Base-by-base conservation (phyloP, 2,888 invertebrate species). In the Tinea semifulvella region DNA sequence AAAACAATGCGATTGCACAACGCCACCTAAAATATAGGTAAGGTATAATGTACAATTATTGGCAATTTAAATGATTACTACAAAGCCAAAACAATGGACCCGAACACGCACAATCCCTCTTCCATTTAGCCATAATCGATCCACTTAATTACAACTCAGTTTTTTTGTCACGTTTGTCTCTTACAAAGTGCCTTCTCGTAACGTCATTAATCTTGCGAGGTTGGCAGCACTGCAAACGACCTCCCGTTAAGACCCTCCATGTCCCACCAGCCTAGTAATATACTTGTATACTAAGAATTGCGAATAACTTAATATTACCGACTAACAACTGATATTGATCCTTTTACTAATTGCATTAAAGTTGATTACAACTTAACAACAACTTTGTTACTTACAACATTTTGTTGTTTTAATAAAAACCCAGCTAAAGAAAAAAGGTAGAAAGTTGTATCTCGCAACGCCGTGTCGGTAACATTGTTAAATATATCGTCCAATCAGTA, bases 401-500 rank as follows among this genome's bases (percentile, higher is more conserved):
- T 75, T 63, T 50, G 59, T 51, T 49, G 51, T 53, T n/a, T 68
- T 69, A 71, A 72, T 69, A 69, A 72, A 71, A 72, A 68, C 65
- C 61, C 63, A 58, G 56, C 55, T 52, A 51, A 63, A 65, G 64
- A 68, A 72, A 65, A 67, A 61, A 69, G 63, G 68, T 66, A 69
- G 64, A 19, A 64, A 71, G 74, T 71, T 71, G 65, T 76, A 75
- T 76, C 72, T 69, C 63, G 60, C 60, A 63, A 62, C 59, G 68
- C 66, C 68, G 67, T 73, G 72, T 69, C 71, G 67, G 72, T 69
- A 70, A 68, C 69, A 69, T 75, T 76, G 73, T 76, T 77, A 75
- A 77, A 79, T 79, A 80, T 77, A 77, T 77, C 68, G 77, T 73
- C 76, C 77, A 80, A 80, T 80, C 77, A 79, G 77, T 76, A 74